Base-by-base conservation (phyloP, 2,888 invertebrate genomes). In the Melanophora roralis region DNA sequence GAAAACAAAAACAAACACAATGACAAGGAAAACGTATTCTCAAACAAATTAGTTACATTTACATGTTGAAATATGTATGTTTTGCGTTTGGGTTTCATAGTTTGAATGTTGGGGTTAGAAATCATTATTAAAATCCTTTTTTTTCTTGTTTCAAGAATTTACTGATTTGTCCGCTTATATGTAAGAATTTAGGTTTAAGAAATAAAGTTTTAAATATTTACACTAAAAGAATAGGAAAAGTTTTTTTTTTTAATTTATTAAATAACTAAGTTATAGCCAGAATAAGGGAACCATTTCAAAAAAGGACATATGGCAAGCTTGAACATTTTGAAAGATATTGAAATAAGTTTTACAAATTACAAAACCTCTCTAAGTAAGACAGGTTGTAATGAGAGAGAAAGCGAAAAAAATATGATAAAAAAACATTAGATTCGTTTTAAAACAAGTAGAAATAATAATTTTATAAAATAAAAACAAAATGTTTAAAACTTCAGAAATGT, bases 41-140 rank as follows among this genome's bases (percentile, higher is more conserved):
- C 64, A 49, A 76, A 57, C 64, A 71, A 77, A 65, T 64, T 77
- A 59, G 43, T 57, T 51, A 45, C n/a, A 57, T 65, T 77, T 45
- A 27, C 9, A 43, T 38, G 14, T 0, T 62, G 16, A 16, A 34
- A 51, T 51, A 64, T 51, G 34, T 67, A 16, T 59, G 19, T 27
- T 27, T 27, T 27, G 4, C 27, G 27, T 27, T 43, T 45, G 8
- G 9, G 12, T 1, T 57, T 57, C 8, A n/a, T 38, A n/a, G 21
- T 51, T 40, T n/a, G 14, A 2, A 1, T 9, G 12, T n/a, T 4
- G 38, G 43, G 21, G 16, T 3, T 27, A 6, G 19, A 14, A 40
- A 14, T 34, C 23, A 36, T 9, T 40, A 51, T 23, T 34, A 27
- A 62, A 43, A n/a, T n/a, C n/a, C n/a, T n/a, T n/a, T n/a, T n/a